phyloP scores from a whole-genome alignment of 2,888 invertebrate genomes.

The Drepanosiphum platanoidis region DNA sequence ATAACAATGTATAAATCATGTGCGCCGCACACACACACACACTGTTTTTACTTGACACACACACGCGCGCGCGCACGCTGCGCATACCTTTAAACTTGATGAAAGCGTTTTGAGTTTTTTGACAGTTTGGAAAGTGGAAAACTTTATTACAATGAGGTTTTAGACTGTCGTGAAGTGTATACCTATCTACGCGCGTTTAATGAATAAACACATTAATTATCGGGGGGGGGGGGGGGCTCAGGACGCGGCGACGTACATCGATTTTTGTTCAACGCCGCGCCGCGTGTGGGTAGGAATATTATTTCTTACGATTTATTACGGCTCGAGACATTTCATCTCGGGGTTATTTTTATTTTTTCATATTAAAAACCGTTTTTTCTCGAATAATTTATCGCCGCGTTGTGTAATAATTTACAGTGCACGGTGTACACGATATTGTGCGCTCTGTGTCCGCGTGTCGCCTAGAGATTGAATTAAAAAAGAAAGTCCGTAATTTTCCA shows the following conservation, averaged over 20 bases:
- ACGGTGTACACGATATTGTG: too few relatives aligned
- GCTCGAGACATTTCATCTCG: background rate
- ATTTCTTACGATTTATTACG: background rate
- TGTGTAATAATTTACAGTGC: too few relatives aligned
- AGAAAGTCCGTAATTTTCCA: background rate
- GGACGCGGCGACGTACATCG: background rate
- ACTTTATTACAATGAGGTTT: conserved; percentile 7
- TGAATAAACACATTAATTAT: background rate
- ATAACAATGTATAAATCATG: conserved; percentile 35
- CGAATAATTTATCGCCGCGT: background rate
- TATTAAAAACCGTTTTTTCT: background rate
- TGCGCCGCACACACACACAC: too few relatives aligned
- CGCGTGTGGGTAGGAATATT: background rate
- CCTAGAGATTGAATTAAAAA: background rate
- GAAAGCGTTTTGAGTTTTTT: conserved; percentile 27
- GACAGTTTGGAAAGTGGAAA: conserved; percentile 19
- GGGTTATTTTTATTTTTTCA: background rate
- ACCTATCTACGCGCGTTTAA: background rate
- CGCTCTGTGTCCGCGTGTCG: too few relatives aligned
- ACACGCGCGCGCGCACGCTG: too few relatives aligned
- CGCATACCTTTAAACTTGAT: conserved; percentile 13
- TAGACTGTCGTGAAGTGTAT: background rate
- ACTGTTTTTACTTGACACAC: background rate
- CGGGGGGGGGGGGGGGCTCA: background rate
- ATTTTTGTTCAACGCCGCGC: background rate